Base-by-base conservation (phyloP, 2,888 invertebrate genomes). In the Entomobrya multifasciata region DNA sequence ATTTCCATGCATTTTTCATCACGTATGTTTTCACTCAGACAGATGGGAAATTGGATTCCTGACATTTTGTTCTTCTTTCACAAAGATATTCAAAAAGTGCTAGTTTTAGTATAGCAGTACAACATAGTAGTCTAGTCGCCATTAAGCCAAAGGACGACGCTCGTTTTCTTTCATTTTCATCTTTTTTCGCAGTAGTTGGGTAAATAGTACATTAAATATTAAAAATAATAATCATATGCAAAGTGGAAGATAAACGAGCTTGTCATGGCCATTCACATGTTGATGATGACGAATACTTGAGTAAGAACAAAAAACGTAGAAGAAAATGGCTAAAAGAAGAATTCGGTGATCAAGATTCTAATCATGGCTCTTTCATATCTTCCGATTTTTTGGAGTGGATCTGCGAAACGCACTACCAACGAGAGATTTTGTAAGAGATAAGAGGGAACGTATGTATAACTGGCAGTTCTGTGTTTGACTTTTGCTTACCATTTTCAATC, bases 41-140 rank as follows among this genome's bases (percentile, higher is more conserved):
- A 83, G 74, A 60, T 76, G 62, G 83, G 83, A 83, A 83, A 83
- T 83, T 72, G 76, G 83, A 83, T 83, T 83, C 76, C 30, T 83
- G 83, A 83, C 83, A 83, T 83, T 83, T n/a, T 82, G 82, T 60
- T 72, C 60, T 41, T 8, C 57, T 55, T 57, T 44, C 2, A 41
- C 41, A 44, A n/a, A 52, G 27, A 74, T n/a, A 52, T 20, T 30
- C 44, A 13, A n/a, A n/a, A n/a, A n/a, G n/a, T n/a, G n/a, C n/a
- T n/a, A n/a, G n/a, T n/a, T n/a, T n/a, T n/a, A n/a, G n/a, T n/a
- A n/a, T n/a, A n/a, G n/a, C n/a, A n/a, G n/a, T n/a, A n/a, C n/a
- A n/a, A n/a, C n/a, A n/a, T n/a, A n/a, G n/a, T n/a, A n/a, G n/a
- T n/a, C n/a, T n/a, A n/a, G n/a, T n/a, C n/a, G n/a, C n/a, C n/a